Conservation (phyloP, 1,140 invertebrate species). For the Pentalonia nigronervosa region DNA sequence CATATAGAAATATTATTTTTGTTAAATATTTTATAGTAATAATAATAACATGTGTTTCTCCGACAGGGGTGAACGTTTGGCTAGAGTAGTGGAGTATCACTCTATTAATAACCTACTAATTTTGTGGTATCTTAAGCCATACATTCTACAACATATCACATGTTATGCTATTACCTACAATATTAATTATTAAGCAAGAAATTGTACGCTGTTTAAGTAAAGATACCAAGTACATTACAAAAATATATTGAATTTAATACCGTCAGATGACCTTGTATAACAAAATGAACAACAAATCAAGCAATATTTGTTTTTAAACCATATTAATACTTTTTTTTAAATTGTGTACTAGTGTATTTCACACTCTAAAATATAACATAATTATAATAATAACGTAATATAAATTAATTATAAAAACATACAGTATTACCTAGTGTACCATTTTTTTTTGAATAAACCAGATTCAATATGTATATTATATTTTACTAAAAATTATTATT, state of each 20-base stretch:
- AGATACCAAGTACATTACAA: not conserved
- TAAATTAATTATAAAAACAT: not conserved
- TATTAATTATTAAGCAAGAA: not conserved
- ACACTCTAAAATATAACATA: not conserved
- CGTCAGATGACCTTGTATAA: not conserved
- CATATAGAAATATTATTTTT: not conserved
- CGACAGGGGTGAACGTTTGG: not conserved
- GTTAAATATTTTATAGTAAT: not conserved
- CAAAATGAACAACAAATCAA: not conserved
- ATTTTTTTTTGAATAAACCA: no score
- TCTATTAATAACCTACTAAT: slow-evolving; percentile 4
- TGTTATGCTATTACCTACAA: not conserved
- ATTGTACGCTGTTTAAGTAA: not conserved
- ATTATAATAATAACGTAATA: not conserved
- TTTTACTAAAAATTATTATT: not conserved
- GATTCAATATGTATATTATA: no score
- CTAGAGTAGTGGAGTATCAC: not conserved
- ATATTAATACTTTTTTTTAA: not conserved
- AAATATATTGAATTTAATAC: not conserved
- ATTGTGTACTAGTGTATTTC: not conserved
- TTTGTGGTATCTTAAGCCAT: not conserved
- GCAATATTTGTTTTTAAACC: no score
- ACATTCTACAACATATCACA: not conserved
- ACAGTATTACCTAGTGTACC: no score
- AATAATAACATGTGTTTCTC: not conserved